Conservation (phyloP, 2,113 vertebrate genomes). For the Laterallus jamaicensis region DNA sequence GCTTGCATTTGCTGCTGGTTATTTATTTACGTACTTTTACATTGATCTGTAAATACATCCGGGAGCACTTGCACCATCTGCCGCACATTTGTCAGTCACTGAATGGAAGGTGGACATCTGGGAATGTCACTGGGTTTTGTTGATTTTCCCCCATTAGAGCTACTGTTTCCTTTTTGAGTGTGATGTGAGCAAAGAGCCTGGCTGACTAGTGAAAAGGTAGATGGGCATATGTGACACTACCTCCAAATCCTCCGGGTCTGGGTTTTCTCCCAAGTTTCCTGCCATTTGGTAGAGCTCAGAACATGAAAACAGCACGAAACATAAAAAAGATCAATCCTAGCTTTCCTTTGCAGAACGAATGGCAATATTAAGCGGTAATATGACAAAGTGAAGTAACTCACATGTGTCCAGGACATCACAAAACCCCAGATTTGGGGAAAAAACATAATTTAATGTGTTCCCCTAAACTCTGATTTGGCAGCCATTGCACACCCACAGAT, state of each 20-base stretch:
- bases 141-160: not conserved
- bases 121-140: constrained; percentile 16
- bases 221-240: not conserved
- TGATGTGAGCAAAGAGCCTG: not conserved
- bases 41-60: constrained; percentile 51
- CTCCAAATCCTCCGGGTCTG: not conserved
- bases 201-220: not conserved
- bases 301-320: not conserved
- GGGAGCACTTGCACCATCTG: constrained; percentile 52
- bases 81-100: constrained; percentile 2
- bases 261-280: not conserved
- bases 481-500: not conserved
- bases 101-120: constrained; percentile 23
- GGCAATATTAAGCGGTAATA: not conserved
- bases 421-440: not conserved
- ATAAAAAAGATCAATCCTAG: not conserved
- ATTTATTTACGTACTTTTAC: constrained; percentile 16
- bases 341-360: not conserved
- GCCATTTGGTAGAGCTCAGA: not conserved
- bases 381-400: not conserved
- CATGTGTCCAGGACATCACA: not conserved
- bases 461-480: not conserved
- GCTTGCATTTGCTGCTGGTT: not conserved
- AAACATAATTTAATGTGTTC: not conserved
- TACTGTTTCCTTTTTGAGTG: not conserved